Base-by-base conservation (phyloP, 2,888 invertebrate genomes). In the Agonopterix heracliana region DNA sequence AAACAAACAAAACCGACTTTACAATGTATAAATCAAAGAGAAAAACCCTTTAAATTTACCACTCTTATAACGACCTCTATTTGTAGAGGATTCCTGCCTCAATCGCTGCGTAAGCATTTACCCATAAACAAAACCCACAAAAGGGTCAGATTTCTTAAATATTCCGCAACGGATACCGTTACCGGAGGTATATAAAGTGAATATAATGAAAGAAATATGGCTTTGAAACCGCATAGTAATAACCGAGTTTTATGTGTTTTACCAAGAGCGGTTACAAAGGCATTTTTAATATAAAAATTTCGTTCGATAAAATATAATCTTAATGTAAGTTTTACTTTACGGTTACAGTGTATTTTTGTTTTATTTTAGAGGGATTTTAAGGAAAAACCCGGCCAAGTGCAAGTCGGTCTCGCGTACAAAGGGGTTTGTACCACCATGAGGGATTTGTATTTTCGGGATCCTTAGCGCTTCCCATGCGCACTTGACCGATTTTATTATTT, bases 121-220 rank as follows among this genome's bases (percentile, higher is more conserved):
- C 62, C 64, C 61, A 63, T 64, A 62, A 58, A 63, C 56, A 61
- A 55, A 63, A 59, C 55, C 57, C 54, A 62, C 55, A 63, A 69
- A 71, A 66, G 66, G 61, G 61, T 54, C 56, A 49, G 57, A 50
- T 64, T 71, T 68, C 66, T 68, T 69, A 68, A 63, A 71, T 66
- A 65, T 63, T 61, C 58, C 48, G n/a, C 12, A 1, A 34, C 46
- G 41, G 46, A 46, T 49, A 43, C 42, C n/a, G 45, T 40, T 34
- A 12, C 38, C 35, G 12, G 17, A 12, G 35, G 34, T 42, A 35
- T 5, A 46, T 43, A 46, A 46, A 45, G 10, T 35, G 43, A 50
- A 50, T 50, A 50, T 46, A 49, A 45, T 49, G 45, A 49, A 49
- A 49, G 41, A 49, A 49, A 49, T 49, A 49, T 45, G 12, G 26